Conservation (phyloP, 2,888 invertebrate species). For the Eupithecia exiguata region DNA sequence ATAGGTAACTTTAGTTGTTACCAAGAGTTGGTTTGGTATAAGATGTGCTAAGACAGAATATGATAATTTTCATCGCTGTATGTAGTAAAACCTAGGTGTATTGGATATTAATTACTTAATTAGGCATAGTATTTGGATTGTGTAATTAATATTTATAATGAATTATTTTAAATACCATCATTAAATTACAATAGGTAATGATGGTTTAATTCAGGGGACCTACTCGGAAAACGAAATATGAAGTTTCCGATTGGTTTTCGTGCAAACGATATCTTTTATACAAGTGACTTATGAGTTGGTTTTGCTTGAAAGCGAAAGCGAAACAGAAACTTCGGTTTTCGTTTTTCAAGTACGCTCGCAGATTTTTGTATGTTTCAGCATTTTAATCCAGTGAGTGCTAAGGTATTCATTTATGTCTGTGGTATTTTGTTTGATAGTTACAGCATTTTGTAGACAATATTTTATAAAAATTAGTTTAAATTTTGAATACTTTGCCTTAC, state of each 20-base stretch:
- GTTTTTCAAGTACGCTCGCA: too few species aligned
- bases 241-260: too few species aligned
- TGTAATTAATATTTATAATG: neutral
- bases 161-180: neutral
- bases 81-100: neutral
- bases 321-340: too few species aligned
- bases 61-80: neutral
- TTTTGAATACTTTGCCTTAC: conserved; percentile 37
- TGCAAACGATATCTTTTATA: too few species aligned
- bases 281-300: too few species aligned
- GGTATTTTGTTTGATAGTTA: conserved; percentile 1
- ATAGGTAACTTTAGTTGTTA: conserved; percentile 20
- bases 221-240: too few species aligned
- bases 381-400: conserved; percentile 30
- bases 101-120: neutral
- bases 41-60: neutral
- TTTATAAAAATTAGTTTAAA: neutral
- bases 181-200: neutral
- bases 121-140: neutral
- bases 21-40: conserved; percentile 1
- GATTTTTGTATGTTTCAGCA: conserved; percentile 8
- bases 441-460: conserved; percentile 19
- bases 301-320: too few species aligned
- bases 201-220: neutral
- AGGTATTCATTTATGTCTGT: neutral